Conservation (phyloP, 2,888 invertebrate genomes). For the Mystacides longicornis region DNA sequence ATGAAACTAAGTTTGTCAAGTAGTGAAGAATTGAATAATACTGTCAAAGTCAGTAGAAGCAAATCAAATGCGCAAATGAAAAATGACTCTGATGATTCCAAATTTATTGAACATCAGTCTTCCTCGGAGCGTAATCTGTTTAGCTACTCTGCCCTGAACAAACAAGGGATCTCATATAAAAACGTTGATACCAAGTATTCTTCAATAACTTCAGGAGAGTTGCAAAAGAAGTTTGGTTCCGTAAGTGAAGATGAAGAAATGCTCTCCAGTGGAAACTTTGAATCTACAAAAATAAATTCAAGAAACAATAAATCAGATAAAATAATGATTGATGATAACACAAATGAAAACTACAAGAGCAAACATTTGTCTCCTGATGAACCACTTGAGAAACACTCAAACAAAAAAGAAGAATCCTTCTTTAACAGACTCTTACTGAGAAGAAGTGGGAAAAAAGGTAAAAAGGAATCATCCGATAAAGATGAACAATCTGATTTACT, state of each 20-base stretch:
- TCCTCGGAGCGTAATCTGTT: constrained; percentile 36
- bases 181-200: constrained; percentile 18
- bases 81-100: constrained; percentile 41
- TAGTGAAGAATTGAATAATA: constrained; percentile 36
- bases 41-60: constrained; percentile 43
- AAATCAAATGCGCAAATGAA: constrained; percentile 48
- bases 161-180: constrained; percentile 8
- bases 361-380: constrained; percentile 29
- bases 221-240: constrained; percentile 24
- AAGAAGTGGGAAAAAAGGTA: constrained; percentile 64
- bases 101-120: constrained; percentile 34
- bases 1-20: constrained; percentile 48
- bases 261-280: constrained; percentile 31
- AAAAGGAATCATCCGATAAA: constrained; percentile 46
- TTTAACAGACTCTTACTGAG: constrained; percentile 61
- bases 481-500: constrained; percentile 30
- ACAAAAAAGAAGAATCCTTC: constrained; percentile 53
- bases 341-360: constrained; percentile 16
- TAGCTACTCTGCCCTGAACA: constrained; percentile 7
- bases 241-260: constrained; percentile 27
- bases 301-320: constrained; percentile 26
- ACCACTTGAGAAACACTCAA: constrained; percentile 33
- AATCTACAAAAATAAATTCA: constrained; percentile 31
- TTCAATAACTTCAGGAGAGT: constrained; percentile 18
- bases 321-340: constrained; percentile 10